Evolutionary conservation across 2,797 vertebrate species (phyloP).

Genomic region (Podarcis siculus): DNA sequence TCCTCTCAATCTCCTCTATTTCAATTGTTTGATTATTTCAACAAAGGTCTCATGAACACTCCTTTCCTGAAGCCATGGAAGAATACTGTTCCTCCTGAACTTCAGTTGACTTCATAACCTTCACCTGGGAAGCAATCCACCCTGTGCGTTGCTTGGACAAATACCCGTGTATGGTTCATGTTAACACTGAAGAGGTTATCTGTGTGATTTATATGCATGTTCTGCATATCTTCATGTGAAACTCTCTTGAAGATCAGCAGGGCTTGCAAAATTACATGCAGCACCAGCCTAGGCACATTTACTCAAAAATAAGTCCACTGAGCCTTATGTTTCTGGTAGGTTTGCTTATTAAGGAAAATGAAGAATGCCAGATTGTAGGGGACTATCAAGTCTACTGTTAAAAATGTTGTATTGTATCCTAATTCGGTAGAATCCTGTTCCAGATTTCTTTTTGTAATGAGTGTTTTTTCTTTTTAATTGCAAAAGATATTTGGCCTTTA

Average conservation of each 20-base stretch:
- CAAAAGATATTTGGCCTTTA: background rate
- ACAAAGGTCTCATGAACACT: background rate
- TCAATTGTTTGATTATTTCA: background rate
- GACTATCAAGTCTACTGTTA: no score
- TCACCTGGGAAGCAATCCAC: background rate
- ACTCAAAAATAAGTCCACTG: background rate
- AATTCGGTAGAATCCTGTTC: no score
- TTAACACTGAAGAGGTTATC: background rate
- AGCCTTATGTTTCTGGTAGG: background rate
- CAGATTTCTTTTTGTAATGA: no score
- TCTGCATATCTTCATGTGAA: background rate
- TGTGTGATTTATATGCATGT: background rate
- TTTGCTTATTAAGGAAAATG: background rate
- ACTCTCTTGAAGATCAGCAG: background rate
- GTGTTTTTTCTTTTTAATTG: background rate
- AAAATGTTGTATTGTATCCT: no score
- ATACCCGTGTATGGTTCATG: background rate
- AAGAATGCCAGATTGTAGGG: no score
- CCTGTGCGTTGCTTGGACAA: background rate
- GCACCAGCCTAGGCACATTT: background rate
- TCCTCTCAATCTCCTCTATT: no score
- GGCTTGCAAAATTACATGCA: background rate
- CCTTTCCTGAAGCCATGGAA: background rate
- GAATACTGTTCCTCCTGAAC: background rate
- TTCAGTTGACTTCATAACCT: background rate